Conservation (phyloP, 2,113 vertebrate species). For the Chlorocebus sabaeus region DNA sequence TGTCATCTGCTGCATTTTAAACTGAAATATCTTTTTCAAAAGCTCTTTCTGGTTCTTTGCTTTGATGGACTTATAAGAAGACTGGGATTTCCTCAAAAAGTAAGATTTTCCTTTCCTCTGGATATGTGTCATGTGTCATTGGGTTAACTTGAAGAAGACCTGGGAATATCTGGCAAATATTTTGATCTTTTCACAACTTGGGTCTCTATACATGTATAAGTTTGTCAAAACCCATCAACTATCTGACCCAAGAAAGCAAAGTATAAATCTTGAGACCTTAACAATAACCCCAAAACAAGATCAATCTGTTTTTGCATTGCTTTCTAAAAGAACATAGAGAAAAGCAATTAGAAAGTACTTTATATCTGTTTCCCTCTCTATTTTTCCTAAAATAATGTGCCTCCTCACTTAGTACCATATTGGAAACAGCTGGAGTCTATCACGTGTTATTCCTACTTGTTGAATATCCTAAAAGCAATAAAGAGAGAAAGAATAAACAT, state of each 20-base stretch:
- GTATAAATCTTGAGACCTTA: not conserved
- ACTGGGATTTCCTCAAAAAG: conserved; percentile 7
- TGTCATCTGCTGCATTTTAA: conserved; percentile 48
- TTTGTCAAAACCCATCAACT: not conserved
- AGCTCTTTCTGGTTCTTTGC: conserved; percentile 13
- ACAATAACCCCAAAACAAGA: not conserved
- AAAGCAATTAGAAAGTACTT: not conserved
- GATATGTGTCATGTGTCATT: not conserved
- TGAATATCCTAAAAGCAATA: conserved; percentile 44
- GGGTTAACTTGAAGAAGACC: not conserved
- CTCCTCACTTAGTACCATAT: not conserved
- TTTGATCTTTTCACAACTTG: not conserved
- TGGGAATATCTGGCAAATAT: not conserved
- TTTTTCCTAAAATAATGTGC: not conserved
- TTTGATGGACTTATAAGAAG: conserved; percentile 30
- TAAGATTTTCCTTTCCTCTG: not conserved
- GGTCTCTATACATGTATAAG: not conserved
- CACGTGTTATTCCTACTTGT: not conserved
- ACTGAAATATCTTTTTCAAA: conserved; percentile 33
- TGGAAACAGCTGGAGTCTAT: not conserved
- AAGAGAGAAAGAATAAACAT: not conserved
- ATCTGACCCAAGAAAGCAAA: not conserved
- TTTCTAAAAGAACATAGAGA: conserved; percentile 12
- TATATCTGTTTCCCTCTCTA: not conserved
- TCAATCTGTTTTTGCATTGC: not conserved